These are phyloP conservation scores for Hestina assimilis DNA, from an alignment of 1,140 invertebrate genomes.

Conservation along the genomic window DNA sequence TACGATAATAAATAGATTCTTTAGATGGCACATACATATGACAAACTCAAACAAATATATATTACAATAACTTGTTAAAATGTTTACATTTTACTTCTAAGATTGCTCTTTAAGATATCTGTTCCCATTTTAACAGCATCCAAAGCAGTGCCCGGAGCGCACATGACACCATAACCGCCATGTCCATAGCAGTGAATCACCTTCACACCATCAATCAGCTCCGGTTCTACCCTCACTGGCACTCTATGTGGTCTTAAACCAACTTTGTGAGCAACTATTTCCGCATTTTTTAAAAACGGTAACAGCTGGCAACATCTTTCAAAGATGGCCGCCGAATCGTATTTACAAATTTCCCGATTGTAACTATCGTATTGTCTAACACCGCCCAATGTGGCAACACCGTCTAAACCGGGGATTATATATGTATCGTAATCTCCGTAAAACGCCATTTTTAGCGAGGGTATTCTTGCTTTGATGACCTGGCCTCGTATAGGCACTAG, in stretches of 20 bases:
- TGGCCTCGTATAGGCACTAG: constrained; percentile 94
- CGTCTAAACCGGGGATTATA: constrained; percentile 87
- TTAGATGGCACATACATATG: too few species aligned
- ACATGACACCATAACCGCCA: constrained; percentile 92
- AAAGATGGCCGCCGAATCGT: constrained; percentile 86
- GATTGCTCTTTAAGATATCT: constrained; percentile 75
- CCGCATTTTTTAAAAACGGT: constrained; percentile 83
- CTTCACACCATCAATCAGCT: constrained; percentile 77
- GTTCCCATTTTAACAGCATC: constrained; percentile 85
- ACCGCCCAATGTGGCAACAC: constrained; percentile 89
- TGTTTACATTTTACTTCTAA: constrained; percentile 60
- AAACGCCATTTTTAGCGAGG: constrained; percentile 93
- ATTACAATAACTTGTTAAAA: neutral
- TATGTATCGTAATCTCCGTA: constrained; percentile 92
- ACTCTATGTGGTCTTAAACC: constrained; percentile 89
- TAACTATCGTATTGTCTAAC: constrained; percentile 89
- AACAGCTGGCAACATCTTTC: constrained; percentile 85
- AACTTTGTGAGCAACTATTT: constrained; percentile 83
- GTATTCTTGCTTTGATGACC: constrained; percentile 90
- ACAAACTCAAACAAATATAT: neutral
- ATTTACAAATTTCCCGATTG: constrained; percentile 82
- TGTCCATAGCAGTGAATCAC: constrained; percentile 96
- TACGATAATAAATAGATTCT: too few species aligned
- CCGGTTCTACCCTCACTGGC: constrained; percentile 87
- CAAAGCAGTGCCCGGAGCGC: constrained; percentile 90